Evolutionary conservation across 2,888 invertebrate genomes (phyloP).

Genomic region (Zaprionus bogoriensis): DNA sequence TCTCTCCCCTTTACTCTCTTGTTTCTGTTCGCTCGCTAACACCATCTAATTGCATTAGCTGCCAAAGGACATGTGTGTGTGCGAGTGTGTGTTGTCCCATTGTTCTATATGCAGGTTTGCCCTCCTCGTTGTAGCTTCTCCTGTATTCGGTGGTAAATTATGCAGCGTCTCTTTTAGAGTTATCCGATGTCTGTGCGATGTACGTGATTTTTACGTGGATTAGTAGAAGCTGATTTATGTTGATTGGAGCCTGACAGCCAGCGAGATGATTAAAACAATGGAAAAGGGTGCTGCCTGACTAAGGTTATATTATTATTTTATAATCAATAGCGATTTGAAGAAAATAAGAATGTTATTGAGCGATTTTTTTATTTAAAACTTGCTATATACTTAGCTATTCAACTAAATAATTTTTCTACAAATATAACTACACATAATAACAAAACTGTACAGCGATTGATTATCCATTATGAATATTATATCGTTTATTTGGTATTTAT

Average conservation of each 20-base stretch:
- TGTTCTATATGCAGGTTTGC: not conserved
- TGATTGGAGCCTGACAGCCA: constrained; percentile 10
- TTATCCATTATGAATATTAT: too few species aligned
- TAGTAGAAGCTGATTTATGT: constrained; percentile 43
- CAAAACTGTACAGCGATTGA: too few species aligned
- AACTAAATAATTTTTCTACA: too few species aligned
- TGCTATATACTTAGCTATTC: too few species aligned
- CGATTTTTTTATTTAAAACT: too few species aligned
- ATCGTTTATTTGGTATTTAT: too few species aligned
- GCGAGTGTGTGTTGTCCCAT: constrained; percentile 23
- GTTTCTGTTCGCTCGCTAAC: not conserved
- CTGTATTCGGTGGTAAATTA: constrained; percentile 15
- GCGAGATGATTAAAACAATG: not conserved
- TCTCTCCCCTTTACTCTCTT: too few species aligned
- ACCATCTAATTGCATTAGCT: constrained; percentile 48
- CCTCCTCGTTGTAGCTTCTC: not conserved
- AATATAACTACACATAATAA: too few species aligned
- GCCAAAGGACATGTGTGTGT: constrained; percentile 26
- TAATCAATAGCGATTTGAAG: not conserved
- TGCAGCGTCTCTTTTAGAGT: constrained; percentile 12
- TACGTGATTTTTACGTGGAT: constrained; percentile 17
- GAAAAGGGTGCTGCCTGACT: not conserved
- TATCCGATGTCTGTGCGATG: too few species aligned
- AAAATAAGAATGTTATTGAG: not conserved
- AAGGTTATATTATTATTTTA: too few species aligned